phyloP scores from a whole-genome alignment of 2,797 vertebrate species.

The Mareca strepera region DNA sequence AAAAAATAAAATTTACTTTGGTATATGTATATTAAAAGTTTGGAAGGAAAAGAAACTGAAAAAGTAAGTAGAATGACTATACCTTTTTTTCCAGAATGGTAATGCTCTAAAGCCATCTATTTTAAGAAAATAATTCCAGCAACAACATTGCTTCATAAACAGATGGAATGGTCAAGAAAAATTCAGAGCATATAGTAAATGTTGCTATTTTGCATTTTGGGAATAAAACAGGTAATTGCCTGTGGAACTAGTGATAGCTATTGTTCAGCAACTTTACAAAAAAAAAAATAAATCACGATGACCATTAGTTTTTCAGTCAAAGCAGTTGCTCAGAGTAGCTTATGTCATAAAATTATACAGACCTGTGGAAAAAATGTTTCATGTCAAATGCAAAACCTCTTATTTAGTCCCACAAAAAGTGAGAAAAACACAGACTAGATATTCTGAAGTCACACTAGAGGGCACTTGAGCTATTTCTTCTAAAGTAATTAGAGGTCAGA shows the following conservation, averaged over 20 bases:
- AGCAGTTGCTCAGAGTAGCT: neutral
- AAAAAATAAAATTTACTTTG: neutral
- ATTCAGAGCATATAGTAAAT: neutral
- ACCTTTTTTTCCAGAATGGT: neutral
- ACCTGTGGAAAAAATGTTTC: neutral
- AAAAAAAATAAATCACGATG: neutral
- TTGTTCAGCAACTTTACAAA: neutral
- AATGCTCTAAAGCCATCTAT: neutral
- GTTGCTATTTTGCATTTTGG: neutral
- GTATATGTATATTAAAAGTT: neutral
- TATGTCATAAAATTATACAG: neutral
- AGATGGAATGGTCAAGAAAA: neutral
- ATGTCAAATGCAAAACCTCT: neutral
- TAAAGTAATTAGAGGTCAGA: neutral
- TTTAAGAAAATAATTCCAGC: neutral
- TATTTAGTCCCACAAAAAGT: neutral
- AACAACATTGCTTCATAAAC: neutral
- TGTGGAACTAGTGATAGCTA: neutral
- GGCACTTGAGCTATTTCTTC: conserved; percentile 69
- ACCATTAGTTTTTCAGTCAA: neutral
- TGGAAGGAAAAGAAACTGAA: neutral
- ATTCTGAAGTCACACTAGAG: conserved; percentile 71
- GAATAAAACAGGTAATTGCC: neutral
- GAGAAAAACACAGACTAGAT: neutral
- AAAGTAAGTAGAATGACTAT: neutral